Evolutionary conservation across 1,140 invertebrate species (phyloP).

Genomic region (Pinna nobilis): DNA sequence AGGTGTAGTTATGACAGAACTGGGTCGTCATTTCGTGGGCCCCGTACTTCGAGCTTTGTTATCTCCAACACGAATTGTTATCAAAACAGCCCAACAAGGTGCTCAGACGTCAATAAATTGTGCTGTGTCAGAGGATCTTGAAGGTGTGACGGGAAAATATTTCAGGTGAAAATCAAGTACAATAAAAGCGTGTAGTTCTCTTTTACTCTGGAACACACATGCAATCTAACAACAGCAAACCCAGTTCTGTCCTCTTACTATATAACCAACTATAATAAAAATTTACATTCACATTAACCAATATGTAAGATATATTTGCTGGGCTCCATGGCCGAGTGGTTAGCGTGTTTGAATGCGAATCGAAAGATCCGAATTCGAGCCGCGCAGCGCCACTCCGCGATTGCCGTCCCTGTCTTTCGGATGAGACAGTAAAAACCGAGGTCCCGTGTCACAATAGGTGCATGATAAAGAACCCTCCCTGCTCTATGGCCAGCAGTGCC

Average conservation of each 20-base stretch:
- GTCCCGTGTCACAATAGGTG: too few species aligned
- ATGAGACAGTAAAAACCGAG: too few species aligned
- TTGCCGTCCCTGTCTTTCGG: too few species aligned
- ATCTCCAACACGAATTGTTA: not conserved
- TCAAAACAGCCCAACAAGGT: slow-evolving; percentile 50
- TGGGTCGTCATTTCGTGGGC: not conserved
- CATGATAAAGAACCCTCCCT: too few species aligned
- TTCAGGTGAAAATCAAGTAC: too few species aligned
- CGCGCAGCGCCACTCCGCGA: too few species aligned
- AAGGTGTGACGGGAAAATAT: slow-evolving; percentile 86
- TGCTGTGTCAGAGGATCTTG: slow-evolving; percentile 81
- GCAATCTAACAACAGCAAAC: not conserved
- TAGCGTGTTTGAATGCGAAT: too few species aligned
- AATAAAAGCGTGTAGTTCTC: not conserved
- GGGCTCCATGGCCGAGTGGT: too few species aligned
- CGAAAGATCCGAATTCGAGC: too few species aligned
- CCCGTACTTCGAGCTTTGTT: not conserved
- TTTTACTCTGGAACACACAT: not conserved
- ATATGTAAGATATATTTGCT: too few species aligned
- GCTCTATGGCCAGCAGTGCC: too few species aligned
- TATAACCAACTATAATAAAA: not conserved
- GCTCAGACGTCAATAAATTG: slow-evolving; percentile 73
- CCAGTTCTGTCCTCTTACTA: not conserved
- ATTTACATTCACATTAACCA: not conserved
- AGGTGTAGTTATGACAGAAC: slow-evolving; percentile 20